Evolutionary conservation across 2,797 vertebrate species (phyloP), one percentile per base, ranked within the genome.

Genomic region (Selene dorsalis): DNA sequence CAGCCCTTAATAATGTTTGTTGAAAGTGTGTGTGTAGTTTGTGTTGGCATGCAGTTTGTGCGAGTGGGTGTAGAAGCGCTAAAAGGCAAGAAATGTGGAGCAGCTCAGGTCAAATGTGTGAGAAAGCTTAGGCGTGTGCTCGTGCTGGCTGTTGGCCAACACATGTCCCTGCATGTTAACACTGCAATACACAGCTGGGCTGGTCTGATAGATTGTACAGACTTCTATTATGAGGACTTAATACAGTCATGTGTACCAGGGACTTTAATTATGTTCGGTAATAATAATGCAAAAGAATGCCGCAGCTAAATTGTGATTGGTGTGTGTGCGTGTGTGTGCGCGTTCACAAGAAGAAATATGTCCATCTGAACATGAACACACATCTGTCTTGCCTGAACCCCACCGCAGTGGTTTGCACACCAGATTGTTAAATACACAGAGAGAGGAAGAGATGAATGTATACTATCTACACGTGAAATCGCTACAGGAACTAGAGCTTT

Each of bases 161-260:
- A 30, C 84, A 82, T 79, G 84, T 71, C 76, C 56, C 57, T 85
- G 81, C 85, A 61, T 82, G 89, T 74, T 78, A 74, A 83, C 53
- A 52, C 47, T 43, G 73, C 64, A 71, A 10, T 24, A 63, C 56
- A 77, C 77, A 79, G 56, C 65, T 47, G 67, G 61, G 73, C 69
- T 68, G 26, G 48, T 64, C 32, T 82, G 71, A 52, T 11, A 50
- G 67, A 61, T 47, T 53, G 17, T 48, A 38, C 26, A 52, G 28
- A 69, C 50, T 20, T 58, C 64, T 17, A 0, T 38, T 67, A 26
- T 47, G 22, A 60, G 38, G 38, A 32, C 35, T 47, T 39, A 62
- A 35, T 57, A 47, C 24, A 32, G 58, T 62, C 30, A 50, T 53
- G 60, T 50, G 60, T n/a, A 13, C 60, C 53, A 22, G 45, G 8